Conservation (phyloP, 2,797 vertebrate genomes). For the Characodon lateralis region DNA sequence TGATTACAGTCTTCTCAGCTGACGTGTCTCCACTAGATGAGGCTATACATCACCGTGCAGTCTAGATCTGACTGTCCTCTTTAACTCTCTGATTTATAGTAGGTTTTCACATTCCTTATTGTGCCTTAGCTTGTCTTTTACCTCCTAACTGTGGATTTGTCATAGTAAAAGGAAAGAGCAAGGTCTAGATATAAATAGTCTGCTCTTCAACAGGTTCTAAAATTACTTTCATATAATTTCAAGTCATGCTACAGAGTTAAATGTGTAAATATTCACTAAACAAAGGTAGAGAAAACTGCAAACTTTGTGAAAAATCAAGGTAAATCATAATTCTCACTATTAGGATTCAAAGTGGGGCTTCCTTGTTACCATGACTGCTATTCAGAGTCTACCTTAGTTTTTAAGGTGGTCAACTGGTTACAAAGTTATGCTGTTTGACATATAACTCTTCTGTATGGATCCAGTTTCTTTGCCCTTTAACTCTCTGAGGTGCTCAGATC, state of each 20-base stretch:
- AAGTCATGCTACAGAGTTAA: not conserved
- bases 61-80: conserved; percentile 27
- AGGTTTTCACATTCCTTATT: conserved; percentile 27
- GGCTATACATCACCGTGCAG: conserved; percentile 34
- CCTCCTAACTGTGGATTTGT: not conserved
- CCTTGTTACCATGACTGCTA: not conserved
- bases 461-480: conserved; percentile 30
- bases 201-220: not conserved
- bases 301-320: not conserved
- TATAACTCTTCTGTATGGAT: conserved; percentile 17
- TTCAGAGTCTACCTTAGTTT: not conserved
- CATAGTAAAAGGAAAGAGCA: not conserved
- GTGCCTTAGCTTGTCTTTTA: conserved; percentile 23
- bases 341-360: not conserved
- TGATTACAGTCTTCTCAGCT: conserved; percentile 26
- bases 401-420: not conserved
- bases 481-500: conserved; percentile 28
- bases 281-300: not conserved
- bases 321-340: not conserved
- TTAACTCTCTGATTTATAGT: conserved; percentile 40
- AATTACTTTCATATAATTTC: not conserved
- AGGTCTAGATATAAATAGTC: not conserved
- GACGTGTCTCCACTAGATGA: conserved; percentile 13
- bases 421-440: not conserved
- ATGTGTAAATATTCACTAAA: not conserved